Base-by-base conservation (phyloP, 1,140 invertebrate genomes). In the Pygmarrhopalites habei region DNA sequence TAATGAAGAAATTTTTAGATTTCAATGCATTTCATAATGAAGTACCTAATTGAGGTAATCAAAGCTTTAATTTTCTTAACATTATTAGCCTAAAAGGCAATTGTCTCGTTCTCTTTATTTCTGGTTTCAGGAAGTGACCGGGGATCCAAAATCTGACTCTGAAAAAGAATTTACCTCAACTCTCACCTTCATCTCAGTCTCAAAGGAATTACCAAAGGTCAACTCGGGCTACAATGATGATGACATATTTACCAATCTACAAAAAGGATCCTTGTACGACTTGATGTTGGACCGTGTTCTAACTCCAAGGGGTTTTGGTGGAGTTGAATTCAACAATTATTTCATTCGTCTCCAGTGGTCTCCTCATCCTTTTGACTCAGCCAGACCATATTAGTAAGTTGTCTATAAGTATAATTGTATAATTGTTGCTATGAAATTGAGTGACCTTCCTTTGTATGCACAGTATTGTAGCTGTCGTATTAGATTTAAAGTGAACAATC, bases 321-420 rank as follows among this genome's bases (percentile, higher is more conserved):
- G 61, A 30, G 28, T 64, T 15, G 62, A 67, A 23, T 64, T 58
- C 32, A 32, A 58, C 30, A 46, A 64, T 35, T 61, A 46, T 32
- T 60, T 67, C 23, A 41, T 17, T 14, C 60, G 61, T 57, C 58
- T 21, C 2, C 44, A 60, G 4, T 67, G 66, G 66, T 64, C 61
- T 7, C 12, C 19, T n/a, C 41, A 44, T 17, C 35, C 56, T 1
- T 17, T 67, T 3, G 30, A 58, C 28, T 23, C 15, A 5, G 64
- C 51, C 10, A 21, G 35, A 1, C 39, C 51, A 5, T 55, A 28
- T 32, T 55, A 55, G 51, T 55, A 23, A 55, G 51, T 55, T 10
- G 7, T 15, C 29, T 7, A 29, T n/a, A n/a, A 12, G 39, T 41
- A 41, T 41, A 10, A n/a, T 12, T n/a, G 10, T n/a, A 10, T n/a